phyloP scores from a whole-genome alignment of 2,888 invertebrate genomes.

The Xestia c-nigrum region DNA sequence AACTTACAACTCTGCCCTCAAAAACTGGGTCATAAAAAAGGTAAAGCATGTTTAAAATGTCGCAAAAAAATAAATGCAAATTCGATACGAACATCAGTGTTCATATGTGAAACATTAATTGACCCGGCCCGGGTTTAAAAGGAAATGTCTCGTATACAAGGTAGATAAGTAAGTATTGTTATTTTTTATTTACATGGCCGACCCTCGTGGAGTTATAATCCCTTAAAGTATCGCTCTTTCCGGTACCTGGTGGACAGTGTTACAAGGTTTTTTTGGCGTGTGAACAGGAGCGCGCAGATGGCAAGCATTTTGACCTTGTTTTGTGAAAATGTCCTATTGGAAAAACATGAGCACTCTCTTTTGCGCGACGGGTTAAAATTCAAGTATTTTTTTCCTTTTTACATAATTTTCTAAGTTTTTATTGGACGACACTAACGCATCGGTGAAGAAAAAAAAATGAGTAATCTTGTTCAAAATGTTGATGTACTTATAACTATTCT shows the following conservation, averaged over 20 bases:
- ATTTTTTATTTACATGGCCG: conserved; percentile 57
- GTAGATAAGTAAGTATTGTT: conserved; percentile 58
- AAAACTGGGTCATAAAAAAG: neutral
- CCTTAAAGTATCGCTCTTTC: conserved; percentile 37
- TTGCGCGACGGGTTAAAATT: neutral
- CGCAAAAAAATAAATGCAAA: conserved; percentile 25
- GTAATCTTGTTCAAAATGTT: too few species aligned
- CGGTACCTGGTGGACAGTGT: conserved; percentile 13
- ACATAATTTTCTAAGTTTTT: neutral
- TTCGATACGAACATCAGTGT: conserved; percentile 28
- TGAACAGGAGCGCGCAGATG: neutral
- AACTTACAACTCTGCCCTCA: neutral
- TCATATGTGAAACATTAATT: conserved; percentile 53
- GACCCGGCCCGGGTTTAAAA: conserved; percentile 30
- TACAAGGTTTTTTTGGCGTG: neutral
- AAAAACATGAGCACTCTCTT: neutral
- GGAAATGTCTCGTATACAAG: conserved; percentile 62
- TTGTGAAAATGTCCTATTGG: neutral
- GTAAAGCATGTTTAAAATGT: neutral
- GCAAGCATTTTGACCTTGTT: neutral
- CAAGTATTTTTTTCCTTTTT: neutral
- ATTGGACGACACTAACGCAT: too few species aligned
- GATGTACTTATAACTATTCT: too few species aligned
- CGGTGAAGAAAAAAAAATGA: too few species aligned
- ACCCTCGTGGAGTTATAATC: conserved; percentile 41